Percentiles rank a stretch among this genome's conserved stretches.
Conservation (phyloP, 2,888 invertebrate species). For the Eristalis arbustorum region DNA sequence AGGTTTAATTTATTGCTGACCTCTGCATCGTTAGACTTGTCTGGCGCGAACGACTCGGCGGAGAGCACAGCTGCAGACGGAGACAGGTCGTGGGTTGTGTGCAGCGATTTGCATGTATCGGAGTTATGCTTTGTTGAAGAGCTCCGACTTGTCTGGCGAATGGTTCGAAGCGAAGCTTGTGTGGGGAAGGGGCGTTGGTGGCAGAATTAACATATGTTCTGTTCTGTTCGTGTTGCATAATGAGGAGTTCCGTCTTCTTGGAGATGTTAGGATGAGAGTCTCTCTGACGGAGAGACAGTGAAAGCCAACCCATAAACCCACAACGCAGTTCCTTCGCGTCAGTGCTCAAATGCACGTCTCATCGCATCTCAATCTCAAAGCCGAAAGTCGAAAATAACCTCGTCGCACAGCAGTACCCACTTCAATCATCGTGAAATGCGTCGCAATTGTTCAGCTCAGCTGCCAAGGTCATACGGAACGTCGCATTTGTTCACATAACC, state of each 20-base stretch:
- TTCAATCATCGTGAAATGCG: background rate
- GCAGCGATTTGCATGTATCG: background rate
- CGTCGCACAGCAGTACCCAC: background rate
- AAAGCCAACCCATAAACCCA: too few species aligned
- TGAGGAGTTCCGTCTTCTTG: too few species aligned
- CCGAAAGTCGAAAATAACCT: background rate
- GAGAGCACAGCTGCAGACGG: background rate
- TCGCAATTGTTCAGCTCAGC: conserved; percentile 6
- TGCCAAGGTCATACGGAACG: conserved; percentile 11
- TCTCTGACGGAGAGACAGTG: too few species aligned
- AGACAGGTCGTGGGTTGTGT: background rate
- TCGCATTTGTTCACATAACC: conserved; percentile 14
- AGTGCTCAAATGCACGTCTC: background rate
- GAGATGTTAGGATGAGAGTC: too few species aligned
- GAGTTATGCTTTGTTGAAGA: background rate
- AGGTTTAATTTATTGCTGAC: background rate
- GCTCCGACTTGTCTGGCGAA: background rate
- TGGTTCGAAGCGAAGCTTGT: too few species aligned
- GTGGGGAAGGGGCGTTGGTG: too few species aligned
- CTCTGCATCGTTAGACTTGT: background rate
- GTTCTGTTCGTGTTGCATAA: too few species aligned
- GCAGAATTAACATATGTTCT: too few species aligned
- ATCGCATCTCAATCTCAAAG: background rate
- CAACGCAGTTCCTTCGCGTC: background rate
- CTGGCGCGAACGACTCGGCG: background rate